Evolutionary conservation across 2,113 vertebrate genomes (phyloP).

Genomic region (Chunga burmeisteri): DNA sequence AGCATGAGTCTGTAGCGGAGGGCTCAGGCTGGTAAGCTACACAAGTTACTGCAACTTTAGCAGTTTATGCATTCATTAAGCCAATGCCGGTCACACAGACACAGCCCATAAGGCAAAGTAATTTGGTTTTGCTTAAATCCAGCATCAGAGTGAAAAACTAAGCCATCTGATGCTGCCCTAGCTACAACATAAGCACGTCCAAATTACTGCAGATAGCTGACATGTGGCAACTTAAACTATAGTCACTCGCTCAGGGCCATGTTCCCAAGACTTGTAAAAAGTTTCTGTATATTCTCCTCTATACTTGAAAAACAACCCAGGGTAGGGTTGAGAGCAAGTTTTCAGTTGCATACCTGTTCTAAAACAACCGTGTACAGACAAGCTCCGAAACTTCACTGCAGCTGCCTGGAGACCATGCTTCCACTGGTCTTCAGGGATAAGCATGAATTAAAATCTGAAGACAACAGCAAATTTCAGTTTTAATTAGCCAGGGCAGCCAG

Average conservation of each 20-base stretch:
- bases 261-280: background rate
- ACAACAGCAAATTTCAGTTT: conserved; percentile 48
- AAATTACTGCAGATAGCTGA: background rate
- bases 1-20: rapidly evolving
- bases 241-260: background rate
- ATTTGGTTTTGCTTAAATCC: background rate
- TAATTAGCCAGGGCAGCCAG: conserved; percentile 48
- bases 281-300: background rate
- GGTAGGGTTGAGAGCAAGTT: background rate
- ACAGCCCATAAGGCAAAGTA: background rate
- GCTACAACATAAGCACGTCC: rapidly evolving
- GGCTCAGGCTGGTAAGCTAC: background rate
- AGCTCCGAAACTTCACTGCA: conserved; percentile 18
- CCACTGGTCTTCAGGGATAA: background rate
- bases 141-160: background rate
- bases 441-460: conserved; percentile 45
- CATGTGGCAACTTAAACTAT: rapidly evolving
- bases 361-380: background rate
- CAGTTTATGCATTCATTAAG: background rate
- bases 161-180: background rate
- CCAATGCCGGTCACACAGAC: background rate
- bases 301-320: background rate
- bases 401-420: background rate
- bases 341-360: background rate
- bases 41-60: background rate